Evolutionary conservation across 1,140 invertebrate genomes (phyloP).

Genomic region (Drosophila nigromelanica): DNA sequence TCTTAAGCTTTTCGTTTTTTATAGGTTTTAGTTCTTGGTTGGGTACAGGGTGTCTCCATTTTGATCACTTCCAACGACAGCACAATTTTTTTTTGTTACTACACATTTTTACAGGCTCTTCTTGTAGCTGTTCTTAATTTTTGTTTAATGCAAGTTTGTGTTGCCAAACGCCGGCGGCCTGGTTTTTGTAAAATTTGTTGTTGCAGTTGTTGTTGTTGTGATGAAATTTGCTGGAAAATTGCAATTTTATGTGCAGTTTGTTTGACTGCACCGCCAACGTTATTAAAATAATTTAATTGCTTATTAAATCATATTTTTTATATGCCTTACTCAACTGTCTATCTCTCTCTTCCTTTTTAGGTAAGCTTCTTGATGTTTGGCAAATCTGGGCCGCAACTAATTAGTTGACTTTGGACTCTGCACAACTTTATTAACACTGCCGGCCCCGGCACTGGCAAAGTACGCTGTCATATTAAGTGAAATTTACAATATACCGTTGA

Average conservation of each 20-base stretch:
- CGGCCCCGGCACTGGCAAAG: conserved; percentile 39
- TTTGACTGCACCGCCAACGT: conserved; percentile 43
- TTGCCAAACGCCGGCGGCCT: conserved; percentile 64
- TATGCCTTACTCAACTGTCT: conserved; percentile 46
- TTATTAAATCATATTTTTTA: conserved; percentile 73
- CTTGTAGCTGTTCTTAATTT: conserved; percentile 45
- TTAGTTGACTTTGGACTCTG: conserved; percentile 36
- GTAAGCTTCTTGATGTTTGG: conserved; percentile 62
- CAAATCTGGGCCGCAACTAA: conserved; percentile 28
- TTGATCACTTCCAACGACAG: no score
- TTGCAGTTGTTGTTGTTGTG: conserved; percentile 6
- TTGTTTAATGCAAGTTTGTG: conserved; percentile 57
- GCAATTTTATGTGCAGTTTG: conserved; percentile 80
- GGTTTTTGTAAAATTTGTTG: conserved; percentile 67
- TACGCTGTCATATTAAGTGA: conserved; percentile 76
- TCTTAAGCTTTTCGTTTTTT: no score
- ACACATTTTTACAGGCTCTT: conserved; percentile 15
- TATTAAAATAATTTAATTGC: conserved; percentile 82
- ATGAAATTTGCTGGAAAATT: conserved; percentile 76
- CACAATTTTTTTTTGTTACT: conserved; percentile 16
- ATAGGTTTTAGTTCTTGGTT: no score
- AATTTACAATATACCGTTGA: conserved; percentile 82
- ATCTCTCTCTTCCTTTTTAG: conserved; percentile 56
- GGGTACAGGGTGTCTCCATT: no score
- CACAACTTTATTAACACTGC: conserved; percentile 62